Evolutionary conservation across 2,888 invertebrate species (phyloP).

Genomic region (Celastrina argiolus): DNA sequence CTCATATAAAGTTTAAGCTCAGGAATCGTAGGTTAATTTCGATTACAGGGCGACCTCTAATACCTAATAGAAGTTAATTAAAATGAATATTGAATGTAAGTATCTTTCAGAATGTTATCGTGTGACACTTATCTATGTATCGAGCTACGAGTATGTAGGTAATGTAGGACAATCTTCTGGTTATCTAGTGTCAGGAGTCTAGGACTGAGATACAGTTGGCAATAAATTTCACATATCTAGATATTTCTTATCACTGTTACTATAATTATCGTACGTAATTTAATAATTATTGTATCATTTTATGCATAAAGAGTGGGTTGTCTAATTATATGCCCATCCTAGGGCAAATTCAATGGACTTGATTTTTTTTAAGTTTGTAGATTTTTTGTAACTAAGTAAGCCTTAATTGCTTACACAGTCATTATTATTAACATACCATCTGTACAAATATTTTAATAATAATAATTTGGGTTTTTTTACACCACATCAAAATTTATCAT

Average conservation of each 20-base stretch:
- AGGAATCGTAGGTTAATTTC: too few species aligned
- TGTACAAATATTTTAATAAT: too few species aligned
- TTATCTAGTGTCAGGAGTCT: conserved; percentile 34
- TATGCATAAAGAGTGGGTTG: not conserved
- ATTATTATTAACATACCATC: too few species aligned
- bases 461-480: too few species aligned
- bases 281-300: not conserved
- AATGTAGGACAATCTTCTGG: conserved; percentile 31
- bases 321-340: not conserved
- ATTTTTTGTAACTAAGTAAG: too few species aligned
- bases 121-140: conserved; percentile 24
- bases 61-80: not conserved
- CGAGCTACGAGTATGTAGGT: conserved; percentile 26
- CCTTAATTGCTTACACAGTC: too few species aligned
- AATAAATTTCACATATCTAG: conserved; percentile 13
- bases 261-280: not conserved
- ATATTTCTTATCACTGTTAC: not conserved
- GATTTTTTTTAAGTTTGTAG: too few species aligned
- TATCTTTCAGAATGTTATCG: not conserved
- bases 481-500: too few species aligned
- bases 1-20: too few species aligned
- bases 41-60: not conserved
- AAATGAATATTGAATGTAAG: not conserved
- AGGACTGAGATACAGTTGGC: conserved; percentile 23
- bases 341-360: too few species aligned